Base-by-base conservation (phyloP, 2,888 invertebrate species). In the Diaprepes abbreviatus region DNA sequence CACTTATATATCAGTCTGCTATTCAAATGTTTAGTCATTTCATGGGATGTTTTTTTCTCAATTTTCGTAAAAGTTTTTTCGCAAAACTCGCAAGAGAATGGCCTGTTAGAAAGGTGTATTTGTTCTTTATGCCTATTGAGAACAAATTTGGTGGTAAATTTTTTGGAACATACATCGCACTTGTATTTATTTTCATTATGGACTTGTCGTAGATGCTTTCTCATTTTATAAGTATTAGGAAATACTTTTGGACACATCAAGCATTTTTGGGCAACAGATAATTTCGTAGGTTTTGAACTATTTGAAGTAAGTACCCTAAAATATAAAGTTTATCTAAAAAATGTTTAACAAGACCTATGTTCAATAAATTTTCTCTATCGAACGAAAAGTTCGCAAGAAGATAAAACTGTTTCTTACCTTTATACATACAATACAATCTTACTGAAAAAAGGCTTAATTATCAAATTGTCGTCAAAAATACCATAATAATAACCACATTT, bases 121-220 rank as follows among this genome's bases (percentile, higher is more conserved):
- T 33, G 48, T 35, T 52, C 33, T 59, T 54, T 54, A 38, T 72
- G 74, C 7, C 45, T 57, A 10, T 60, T 50, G 7, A 72, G 43
- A 10, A 31, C 40, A 35, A 45, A 63, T 17, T 54, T 50, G n/a
- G 58, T 43, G 1, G 45, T 28, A 12, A 68, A 73, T 7, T 28
- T 48, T 50, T 73, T 67, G 10, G 43, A 43, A 45, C 74, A 74
- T 2, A 64, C 14, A 9, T 59, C 43, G 45, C 74, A 74, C 16
- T 16, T 7, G 16, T 54, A 36, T 9, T 33, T 58, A 9, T 50
- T 35, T 2, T 65, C 63, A 19, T 59, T 50, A 45, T 74, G 73
- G 1, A 60, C 63, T 35, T 60, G 62, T 12, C 50, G 48, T 1
- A 52, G 12, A 43, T 73, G 73, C 9, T 45, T 65, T n/a, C 60